These are phyloP conservation scores for Hiodon tergisus DNA, from an alignment of 2,113 vertebrate species.

Conservation along the genomic window DNA sequence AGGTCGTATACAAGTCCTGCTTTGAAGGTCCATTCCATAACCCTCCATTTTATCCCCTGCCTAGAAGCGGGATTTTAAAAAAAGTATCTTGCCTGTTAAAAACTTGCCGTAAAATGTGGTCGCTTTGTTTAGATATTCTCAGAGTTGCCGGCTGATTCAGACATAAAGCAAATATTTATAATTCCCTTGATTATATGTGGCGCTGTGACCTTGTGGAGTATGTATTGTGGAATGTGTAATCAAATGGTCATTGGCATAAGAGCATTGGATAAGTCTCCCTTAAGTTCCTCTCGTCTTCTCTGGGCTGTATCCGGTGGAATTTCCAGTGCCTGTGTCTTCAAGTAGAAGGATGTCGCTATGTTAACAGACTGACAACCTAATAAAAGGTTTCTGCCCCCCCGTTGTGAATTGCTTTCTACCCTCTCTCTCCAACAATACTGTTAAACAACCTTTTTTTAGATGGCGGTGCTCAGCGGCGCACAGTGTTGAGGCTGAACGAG, in stretches of 20 bases:
- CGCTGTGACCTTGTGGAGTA: neutral
- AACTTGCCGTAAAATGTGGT: neutral
- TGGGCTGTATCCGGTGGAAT: too few species aligned
- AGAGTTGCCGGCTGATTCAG: neutral
- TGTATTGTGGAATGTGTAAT: neutral
- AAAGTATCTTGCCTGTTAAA: neutral
- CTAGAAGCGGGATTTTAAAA: neutral
- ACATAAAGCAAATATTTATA: conserved; percentile 1
- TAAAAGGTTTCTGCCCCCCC: too few species aligned
- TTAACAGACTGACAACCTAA: too few species aligned
- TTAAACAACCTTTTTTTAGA: too few species aligned
- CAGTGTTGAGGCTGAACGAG: too few species aligned
- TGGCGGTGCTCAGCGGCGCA: too few species aligned
- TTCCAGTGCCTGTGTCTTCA: too few species aligned
- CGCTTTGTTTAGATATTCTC: neutral
- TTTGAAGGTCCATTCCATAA: neutral
- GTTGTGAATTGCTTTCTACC: too few species aligned
- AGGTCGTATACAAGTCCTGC: neutral
- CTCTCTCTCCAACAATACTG: too few species aligned
- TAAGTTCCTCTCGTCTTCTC: too few species aligned
- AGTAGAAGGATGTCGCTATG: too few species aligned
- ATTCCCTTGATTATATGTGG: neutral
- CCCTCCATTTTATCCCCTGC: neutral
- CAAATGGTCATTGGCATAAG: neutral
- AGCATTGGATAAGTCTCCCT: too few species aligned